Evolutionary conservation across 2,888 invertebrate species (phyloP).

Genomic region (Parapristionchus giblindavisi): DNA sequence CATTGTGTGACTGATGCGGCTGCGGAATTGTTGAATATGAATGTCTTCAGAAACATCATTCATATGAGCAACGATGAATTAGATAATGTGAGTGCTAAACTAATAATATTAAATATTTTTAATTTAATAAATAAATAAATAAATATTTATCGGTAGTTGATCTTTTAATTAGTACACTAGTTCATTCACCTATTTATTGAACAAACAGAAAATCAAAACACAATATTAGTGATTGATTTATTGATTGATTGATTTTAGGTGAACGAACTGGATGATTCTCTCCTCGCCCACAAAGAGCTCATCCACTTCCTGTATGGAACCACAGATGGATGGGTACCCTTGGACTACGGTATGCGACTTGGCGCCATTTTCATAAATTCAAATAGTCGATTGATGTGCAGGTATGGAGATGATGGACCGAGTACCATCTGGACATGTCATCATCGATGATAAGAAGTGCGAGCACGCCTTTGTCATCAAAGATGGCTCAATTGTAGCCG

Average conservation of each 20-base stretch:
- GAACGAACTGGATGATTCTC: constrained; percentile 43
- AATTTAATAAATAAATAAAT: too few relatives aligned
- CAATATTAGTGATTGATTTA: not conserved
- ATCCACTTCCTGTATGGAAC: constrained; percentile 55
- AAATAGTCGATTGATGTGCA: constrained; percentile 12
- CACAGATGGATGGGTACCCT: constrained; percentile 59
- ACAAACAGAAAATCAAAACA: not conserved
- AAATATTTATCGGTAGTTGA: too few relatives aligned
- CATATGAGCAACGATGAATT: constrained; percentile 60
- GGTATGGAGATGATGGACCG: constrained; percentile 48
- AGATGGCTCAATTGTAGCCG: constrained; percentile 46
- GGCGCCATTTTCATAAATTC: too few relatives aligned
- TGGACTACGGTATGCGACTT: constrained; percentile 53
- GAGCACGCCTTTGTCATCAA: constrained; percentile 54
- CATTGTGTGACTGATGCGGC: constrained; percentile 49
- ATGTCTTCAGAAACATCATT: constrained; percentile 58
- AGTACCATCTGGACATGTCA: constrained; percentile 47
- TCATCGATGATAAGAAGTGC: constrained; percentile 47
- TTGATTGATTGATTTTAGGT: not conserved
- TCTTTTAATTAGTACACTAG: too few relatives aligned
- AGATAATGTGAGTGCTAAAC: constrained; percentile 42
- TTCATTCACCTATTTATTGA: too few relatives aligned
- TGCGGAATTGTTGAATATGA: constrained; percentile 51
- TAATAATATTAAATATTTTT: not conserved
- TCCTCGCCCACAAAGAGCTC: constrained; percentile 47